phyloP scores from a whole-genome alignment of 2,888 invertebrate species.

The Leptopilina syphax region DNA sequence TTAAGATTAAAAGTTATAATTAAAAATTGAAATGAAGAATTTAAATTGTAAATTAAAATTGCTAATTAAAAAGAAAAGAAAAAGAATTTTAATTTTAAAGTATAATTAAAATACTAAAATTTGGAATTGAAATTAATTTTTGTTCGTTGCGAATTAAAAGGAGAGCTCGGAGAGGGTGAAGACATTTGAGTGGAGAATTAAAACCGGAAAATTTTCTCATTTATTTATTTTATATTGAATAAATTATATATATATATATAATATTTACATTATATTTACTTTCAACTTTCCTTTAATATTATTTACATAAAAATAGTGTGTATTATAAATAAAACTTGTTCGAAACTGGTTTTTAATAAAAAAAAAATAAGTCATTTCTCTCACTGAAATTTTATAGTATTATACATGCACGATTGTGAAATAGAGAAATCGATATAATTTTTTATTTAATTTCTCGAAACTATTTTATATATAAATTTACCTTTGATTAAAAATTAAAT shows the following conservation, averaged over 20 bases:
- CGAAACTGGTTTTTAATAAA: background rate
- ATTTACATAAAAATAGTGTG: background rate
- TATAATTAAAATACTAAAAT: too few relatives aligned
- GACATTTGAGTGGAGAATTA: too few relatives aligned
- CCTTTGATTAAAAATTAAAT: too few relatives aligned
- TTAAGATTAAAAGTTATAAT: slow-evolving; percentile 1
- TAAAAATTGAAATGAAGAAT: background rate
- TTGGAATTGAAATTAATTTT: too few relatives aligned
- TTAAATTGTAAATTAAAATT: background rate
- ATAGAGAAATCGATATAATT: slow-evolving; percentile 3
- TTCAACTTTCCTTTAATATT: background rate
- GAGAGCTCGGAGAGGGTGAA: too few relatives aligned
- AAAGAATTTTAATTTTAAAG: too few relatives aligned
- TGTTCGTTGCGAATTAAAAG: too few relatives aligned
- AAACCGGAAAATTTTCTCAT: too few relatives aligned
- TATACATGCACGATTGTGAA: background rate
- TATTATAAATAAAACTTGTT: background rate
- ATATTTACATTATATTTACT: background rate
- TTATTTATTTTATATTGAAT: too few relatives aligned
- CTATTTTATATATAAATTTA: too few relatives aligned
- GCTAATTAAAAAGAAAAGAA: background rate
- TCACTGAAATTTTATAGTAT: background rate
- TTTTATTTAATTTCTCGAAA: background rate
- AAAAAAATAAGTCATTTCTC: background rate
- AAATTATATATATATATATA: too few relatives aligned